Evolutionary conservation across 2,888 invertebrate genomes (phyloP), one percentile per base, ranked within the genome.

Genomic region (Eristalis arbustorum): DNA sequence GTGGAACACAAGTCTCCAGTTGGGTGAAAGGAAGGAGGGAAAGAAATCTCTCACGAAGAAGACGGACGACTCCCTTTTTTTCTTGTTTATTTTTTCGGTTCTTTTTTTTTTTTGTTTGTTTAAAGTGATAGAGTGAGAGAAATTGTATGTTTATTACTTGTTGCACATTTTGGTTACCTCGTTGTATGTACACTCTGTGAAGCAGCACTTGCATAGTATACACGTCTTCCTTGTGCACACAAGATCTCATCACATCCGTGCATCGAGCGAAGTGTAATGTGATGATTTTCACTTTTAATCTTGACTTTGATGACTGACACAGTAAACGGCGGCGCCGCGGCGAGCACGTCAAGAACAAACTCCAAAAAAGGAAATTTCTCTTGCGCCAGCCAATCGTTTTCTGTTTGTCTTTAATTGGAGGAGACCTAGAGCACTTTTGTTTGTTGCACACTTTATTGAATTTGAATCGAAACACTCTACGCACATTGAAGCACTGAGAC

Each of bases 261-360:
- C 49, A 18, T 18, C 13, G 13, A 37, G 37, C 11, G 13, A 37
- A 18, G 49, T 18, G 49, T 18, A 18, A 49, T 18, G n/a, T n/a
- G 49, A 63, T 67, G 62, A 83, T 83, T 87, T 87, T 87, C 87
- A 87, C 87, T 87, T 87, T 87, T 87, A 82, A 83, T 83, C 78
- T 79, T 42, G 64, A 34, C 63, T 79, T 42, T 28, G 67, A 22
- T 25, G 67, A 81, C 78, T 82, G 87, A 87, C 87, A 87, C 75
- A 87, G 79, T 78, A 75, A 80, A 61, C 66, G 34, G 34, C 40
- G 22, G 34, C n/a, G 3, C 25, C 25, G 3, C 25, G 25, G 31
- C 8, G 22, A 28, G 18, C 10, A 23, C 31, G 56, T 66, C 75
- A 34, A 57, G 64, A 18, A 68, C 63, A 68, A 69, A 56, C 22